Evolutionary conservation across 2,113 vertebrate genomes (phyloP), one percentile per base, ranked within the genome.

Genomic region (Diglossa brunneiventris): DNA sequence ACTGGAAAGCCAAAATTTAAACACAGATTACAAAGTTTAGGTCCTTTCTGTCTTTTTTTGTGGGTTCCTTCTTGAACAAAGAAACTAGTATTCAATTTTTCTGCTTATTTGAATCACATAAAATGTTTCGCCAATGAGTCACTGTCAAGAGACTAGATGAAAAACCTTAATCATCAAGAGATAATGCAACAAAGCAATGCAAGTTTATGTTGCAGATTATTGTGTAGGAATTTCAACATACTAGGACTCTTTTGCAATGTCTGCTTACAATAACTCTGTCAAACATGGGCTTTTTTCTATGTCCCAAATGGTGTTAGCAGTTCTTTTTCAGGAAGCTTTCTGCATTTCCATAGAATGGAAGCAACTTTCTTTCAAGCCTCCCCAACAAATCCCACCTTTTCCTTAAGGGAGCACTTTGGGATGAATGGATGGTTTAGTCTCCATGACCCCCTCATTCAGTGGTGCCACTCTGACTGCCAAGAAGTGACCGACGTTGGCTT

Each of bases 91-190:
- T 85, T 81, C 37, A 7, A 35, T 72, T 79, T 68, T 83, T 74
- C 56, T 86, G 14, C 39, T 81, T 77, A 64, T 66, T 53, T 86
- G 77, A 87, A 42, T 66, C n/a, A 44, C 28, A 87, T n/a, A 24
- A 81, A 61, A 64, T 61, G 3, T 66, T 87, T 79, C 6, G 3
- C 49, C 87, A 82, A 3, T 73, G 30, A 92, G 47, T 73, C 83
- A 68, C 53, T 64, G 10, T 58, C 80, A 91, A 82, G 67, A 70
- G 59, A 55, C 41, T 24, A 77, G n/a, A 95, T 83, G 41, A 91
- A 95, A 95, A 94, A 44, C 62, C 50, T 35, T 72, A 35, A 95
- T 64, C 67, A 41, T 21, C 73, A 80, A 67, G 79, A 86, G 55
- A 80, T 67, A 87, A 82, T 56, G 56, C 39, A 64, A 73, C 16